These are phyloP conservation scores for Ochropleura leucogaster DNA, from an alignment of 2,888 invertebrate species.

Conservation along the genomic window DNA sequence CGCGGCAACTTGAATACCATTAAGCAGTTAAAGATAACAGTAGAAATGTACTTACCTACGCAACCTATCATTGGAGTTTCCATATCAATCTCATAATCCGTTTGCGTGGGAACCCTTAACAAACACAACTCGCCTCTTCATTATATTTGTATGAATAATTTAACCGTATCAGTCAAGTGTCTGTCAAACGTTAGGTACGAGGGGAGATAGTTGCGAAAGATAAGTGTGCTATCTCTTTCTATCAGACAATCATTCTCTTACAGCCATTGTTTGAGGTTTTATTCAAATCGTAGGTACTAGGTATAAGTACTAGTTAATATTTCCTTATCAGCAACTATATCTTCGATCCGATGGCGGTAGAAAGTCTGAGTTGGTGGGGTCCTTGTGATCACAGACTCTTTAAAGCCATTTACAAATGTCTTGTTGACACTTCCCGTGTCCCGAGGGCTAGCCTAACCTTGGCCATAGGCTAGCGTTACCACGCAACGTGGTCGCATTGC, in stretches of 20 bases:
- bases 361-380: too few relatives aligned
- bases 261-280: not conserved
- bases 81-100: slow-evolving; percentile 54
- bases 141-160: slow-evolving; percentile 58
- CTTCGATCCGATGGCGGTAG: too few relatives aligned
- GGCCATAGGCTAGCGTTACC: too few relatives aligned
- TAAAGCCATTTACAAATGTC: too few relatives aligned
- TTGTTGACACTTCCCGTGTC: too few relatives aligned
- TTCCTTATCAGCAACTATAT: too few relatives aligned
- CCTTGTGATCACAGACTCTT: too few relatives aligned
- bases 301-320: too few relatives aligned
- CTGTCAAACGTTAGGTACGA: slow-evolving; percentile 49
- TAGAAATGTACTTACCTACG: slow-evolving; percentile 9
- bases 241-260: slow-evolving; percentile 16
- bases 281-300: too few relatives aligned
- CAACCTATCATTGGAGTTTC: slow-evolving; percentile 30
- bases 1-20: slow-evolving; percentile 12
- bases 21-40: slow-evolving; percentile 25
- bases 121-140: slow-evolving; percentile 48
- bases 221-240: slow-evolving; percentile 50
- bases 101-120: slow-evolving; percentile 53
- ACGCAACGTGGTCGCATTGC: too few relatives aligned
- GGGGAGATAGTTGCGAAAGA: slow-evolving; percentile 55
- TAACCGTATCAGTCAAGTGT: slow-evolving; percentile 63
- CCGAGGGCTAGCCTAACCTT: too few relatives aligned